Evolutionary conservation across 92 coral and sea anemone species (phyloP), one percentile per base, ranked within the genome.

Genomic region (Phenganax subtilis): DNA sequence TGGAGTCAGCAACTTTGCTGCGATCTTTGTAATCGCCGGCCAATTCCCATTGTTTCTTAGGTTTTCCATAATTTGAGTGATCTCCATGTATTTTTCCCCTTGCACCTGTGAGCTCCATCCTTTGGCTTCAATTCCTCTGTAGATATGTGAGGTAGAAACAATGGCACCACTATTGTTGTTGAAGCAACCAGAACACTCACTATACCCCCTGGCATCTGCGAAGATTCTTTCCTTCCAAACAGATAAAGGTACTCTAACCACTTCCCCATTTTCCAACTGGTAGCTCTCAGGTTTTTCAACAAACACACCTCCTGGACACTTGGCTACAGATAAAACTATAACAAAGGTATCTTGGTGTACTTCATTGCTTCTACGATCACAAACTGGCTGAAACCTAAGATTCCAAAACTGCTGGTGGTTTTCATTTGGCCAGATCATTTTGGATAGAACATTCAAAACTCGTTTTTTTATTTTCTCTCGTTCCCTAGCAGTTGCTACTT

Each of bases 401-500:
- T 25, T 20, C 72, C 72, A 66, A 20, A 66, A 66, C 9, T 12
- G 72, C 8, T 66, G 47, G 15, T 37, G 51, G 12, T 25, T 20
- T 30, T 16, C 0, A 66, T 25, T 15, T 16, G 88, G 85, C 88
- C 88, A 85, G 47, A 55, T 54, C 82, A 81, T 81, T 31, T 80
- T 64, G 75, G 75, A 80, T 67, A 85, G 81, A 54, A 55, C 66
- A 47, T 80, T 51, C 6, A 55, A 58, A 27, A 85, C 69, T 80
- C 54, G 57, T 51, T 44, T 63, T 10, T 8, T 75, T 6, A 85
- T 62, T 30, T 80, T 79, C 28, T 66, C 84, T 80, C 73, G 65
- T 52, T 80, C 85, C 53, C 71, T 76, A 10, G 68, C 84, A 54
- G 6, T 52, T 4, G 74, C 79, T 3, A 16, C 58, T 44, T 85